These are phyloP conservation scores for Thryonomys swinderianus DNA, from an alignment of 2,113 vertebrate species.

Conservation along the genomic window DNA sequence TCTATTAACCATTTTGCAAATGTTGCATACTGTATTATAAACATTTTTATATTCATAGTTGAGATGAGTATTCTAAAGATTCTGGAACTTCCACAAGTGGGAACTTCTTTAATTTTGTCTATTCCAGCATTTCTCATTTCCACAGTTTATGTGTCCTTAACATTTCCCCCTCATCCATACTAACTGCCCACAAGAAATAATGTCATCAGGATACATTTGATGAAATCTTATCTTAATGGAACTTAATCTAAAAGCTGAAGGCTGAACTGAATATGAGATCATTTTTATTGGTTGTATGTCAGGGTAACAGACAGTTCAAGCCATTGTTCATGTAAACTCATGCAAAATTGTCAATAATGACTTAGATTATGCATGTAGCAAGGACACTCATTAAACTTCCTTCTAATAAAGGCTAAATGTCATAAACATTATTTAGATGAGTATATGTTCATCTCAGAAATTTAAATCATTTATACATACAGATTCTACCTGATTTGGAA, in stretches of 20 bases:
- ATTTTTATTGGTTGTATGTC: background rate
- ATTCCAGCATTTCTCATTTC: background rate
- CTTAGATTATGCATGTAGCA: background rate
- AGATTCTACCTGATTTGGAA: background rate
- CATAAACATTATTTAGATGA: background rate
- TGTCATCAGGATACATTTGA: background rate
- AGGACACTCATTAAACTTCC: background rate
- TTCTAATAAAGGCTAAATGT: background rate
- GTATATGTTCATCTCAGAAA: slow-evolving; percentile 37
- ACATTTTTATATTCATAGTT: background rate
- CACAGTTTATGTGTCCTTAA: background rate
- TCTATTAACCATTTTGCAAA: background rate
- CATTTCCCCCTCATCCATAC: background rate
- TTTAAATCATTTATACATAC: slow-evolving; percentile 33
- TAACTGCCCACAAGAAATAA: background rate
- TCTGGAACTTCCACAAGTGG: background rate
- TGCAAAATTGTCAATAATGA: background rate
- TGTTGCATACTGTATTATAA: background rate
- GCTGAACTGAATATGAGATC: background rate
- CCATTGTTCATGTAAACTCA: background rate
- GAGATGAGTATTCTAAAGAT: background rate
- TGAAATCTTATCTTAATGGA: background rate
- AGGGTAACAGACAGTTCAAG: background rate
- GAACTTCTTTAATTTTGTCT: slow-evolving; percentile 20
- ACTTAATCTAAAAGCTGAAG: slow-evolving; percentile 33